Evolutionary conservation across 2,797 vertebrate species (phyloP).

Genomic region (Rhinatrema bivittatum): DNA sequence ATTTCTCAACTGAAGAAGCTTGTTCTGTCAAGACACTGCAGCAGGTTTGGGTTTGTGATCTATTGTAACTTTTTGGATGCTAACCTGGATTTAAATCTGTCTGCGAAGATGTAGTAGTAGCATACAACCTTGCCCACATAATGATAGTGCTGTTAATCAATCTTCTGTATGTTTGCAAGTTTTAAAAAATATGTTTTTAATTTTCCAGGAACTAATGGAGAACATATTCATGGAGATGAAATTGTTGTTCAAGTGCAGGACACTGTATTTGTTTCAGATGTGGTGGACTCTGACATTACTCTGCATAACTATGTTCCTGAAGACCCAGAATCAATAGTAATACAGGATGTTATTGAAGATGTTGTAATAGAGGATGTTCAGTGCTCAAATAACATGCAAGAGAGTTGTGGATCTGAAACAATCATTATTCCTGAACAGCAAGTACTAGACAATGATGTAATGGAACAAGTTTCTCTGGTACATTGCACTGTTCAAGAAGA

Average conservation of each 20-base stretch:
- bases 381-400: slow-evolving; percentile 72
- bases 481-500: slow-evolving; percentile 67
- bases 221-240: slow-evolving; percentile 79
- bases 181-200: slow-evolving; percentile 5
- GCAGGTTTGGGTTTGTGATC: too few relatives aligned
- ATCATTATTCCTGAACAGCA: slow-evolving; percentile 70
- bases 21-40: too few relatives aligned
- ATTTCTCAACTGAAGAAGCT: too few relatives aligned
- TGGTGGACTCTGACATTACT: slow-evolving; percentile 77
- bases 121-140: too few relatives aligned
- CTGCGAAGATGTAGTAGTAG: too few relatives aligned
- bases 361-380: slow-evolving; percentile 96
- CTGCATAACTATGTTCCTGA: slow-evolving; percentile 69
- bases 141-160: too few relatives aligned
- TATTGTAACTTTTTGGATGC: too few relatives aligned
- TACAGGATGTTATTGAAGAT: slow-evolving; percentile 96
- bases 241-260: slow-evolving; percentile 98
- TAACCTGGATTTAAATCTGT: too few relatives aligned
- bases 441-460: slow-evolving; percentile 61
- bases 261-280: slow-evolving; percentile 92
- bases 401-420: slow-evolving; percentile 82
- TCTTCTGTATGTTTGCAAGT: too few relatives aligned
- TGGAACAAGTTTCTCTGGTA: slow-evolving; percentile 71
- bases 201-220: slow-evolving; percentile 57
- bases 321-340: slow-evolving; percentile 80